Conservation (phyloP, 2,888 invertebrate species). For the Furcula furcula region DNA sequence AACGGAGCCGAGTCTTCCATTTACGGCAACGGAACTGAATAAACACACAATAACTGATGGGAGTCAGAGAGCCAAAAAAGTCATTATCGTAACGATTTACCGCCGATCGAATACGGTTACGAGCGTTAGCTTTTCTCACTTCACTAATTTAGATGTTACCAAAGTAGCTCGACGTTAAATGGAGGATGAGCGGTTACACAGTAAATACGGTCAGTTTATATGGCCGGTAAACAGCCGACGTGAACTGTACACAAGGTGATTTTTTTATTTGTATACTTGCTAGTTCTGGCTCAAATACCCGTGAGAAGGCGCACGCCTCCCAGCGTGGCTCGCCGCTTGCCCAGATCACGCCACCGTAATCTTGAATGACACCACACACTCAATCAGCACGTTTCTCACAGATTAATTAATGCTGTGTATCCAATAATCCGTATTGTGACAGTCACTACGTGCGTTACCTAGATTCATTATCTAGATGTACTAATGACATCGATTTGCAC, state of each 20-base stretch:
- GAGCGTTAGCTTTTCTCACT: slow-evolving; percentile 78
- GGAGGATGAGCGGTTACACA: slow-evolving; percentile 70
- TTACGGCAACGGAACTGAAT: slow-evolving; percentile 57
- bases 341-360: slow-evolving; percentile 45
- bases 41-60: slow-evolving; percentile 69
- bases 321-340: slow-evolving; percentile 30
- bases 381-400: slow-evolving; percentile 55
- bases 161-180: slow-evolving; percentile 77
- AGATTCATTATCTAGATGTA: no score
- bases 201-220: slow-evolving; percentile 76
- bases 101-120: slow-evolving; percentile 68
- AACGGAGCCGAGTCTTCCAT: slow-evolving; percentile 61
- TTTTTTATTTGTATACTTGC: slow-evolving; percentile 72
- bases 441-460: slow-evolving; percentile 38
- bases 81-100: slow-evolving; percentile 75
- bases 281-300: slow-evolving; percentile 73
- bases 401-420: slow-evolving; percentile 45
- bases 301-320: slow-evolving; percentile 67
- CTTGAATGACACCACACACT: slow-evolving; percentile 64
- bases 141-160: slow-evolving; percentile 78
- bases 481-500: no score
- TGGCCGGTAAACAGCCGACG: slow-evolving; percentile 73
- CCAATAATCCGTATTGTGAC: slow-evolving; percentile 38
- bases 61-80: slow-evolving; percentile 61
- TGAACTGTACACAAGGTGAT: slow-evolving; percentile 79